Percentiles rank a stretch among this genome's conserved stretches.
Evolutionary conservation across 2,797 vertebrate species (phyloP).

Genomic region (Clamator glandarius): DNA sequence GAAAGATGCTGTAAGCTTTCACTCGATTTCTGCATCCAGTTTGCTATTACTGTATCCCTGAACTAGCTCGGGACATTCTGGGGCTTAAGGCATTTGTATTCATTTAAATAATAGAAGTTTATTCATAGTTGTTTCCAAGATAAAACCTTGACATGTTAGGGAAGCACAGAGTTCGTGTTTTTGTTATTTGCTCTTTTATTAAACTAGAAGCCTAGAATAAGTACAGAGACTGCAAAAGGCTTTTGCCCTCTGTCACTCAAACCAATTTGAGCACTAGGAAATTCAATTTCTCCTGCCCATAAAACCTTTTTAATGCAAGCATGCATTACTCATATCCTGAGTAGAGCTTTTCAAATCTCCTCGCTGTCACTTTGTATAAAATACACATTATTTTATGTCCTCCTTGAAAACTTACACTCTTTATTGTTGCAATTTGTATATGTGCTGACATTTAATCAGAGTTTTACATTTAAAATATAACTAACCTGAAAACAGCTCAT

Average conservation of each 20-base stretch:
- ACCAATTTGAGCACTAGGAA: not conserved
- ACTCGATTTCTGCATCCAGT: not conserved
- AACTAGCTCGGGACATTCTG: not conserved
- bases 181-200: not conserved
- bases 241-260: not conserved
- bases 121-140: not conserved
- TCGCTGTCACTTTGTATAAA: not conserved
- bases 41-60: not conserved
- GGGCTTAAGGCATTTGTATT: not conserved
- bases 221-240: not conserved
- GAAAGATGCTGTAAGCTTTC: not conserved
- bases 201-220: not conserved
- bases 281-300: not conserved
- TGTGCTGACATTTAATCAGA: not conserved
- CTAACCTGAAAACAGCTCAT: not conserved
- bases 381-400: not conserved
- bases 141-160: not conserved
- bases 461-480: not conserved
- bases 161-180: not conserved
- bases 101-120: not conserved
- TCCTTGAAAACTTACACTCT: not conserved
- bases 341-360: not conserved
- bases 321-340: not conserved
- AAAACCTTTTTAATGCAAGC: not conserved
- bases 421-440: not conserved